A percentile compares a stretch with the other conserved stretches of the same genome.
Evolutionary conservation across 2,113 vertebrate species (phyloP).

Genomic region (Eulacestoma nigropectus): DNA sequence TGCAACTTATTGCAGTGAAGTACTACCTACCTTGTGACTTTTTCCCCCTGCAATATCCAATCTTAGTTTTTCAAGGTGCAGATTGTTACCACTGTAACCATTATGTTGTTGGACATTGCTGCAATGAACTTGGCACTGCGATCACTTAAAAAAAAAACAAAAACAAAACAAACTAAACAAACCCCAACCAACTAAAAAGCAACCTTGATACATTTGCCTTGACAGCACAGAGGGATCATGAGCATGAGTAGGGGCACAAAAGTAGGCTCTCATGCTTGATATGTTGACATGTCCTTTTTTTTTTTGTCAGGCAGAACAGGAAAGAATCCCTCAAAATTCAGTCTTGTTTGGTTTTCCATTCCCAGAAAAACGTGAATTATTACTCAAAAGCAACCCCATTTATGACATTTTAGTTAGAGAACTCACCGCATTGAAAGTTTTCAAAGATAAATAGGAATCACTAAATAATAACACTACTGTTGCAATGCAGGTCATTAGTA

Average conservation of each 20-base stretch:
- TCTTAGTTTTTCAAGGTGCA: neutral
- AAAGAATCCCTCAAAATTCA: neutral
- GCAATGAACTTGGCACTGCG: neutral
- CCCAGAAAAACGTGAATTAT: neutral
- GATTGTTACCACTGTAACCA: neutral
- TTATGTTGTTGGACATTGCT: neutral
- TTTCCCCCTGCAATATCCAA: fast-evolving
- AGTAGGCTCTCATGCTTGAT: neutral
- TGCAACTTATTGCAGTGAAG: neutral
- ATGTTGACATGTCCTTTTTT: neutral
- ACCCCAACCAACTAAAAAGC: neutral
- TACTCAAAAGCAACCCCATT: neutral
- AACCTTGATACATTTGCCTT: neutral
- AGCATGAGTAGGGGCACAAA: neutral
- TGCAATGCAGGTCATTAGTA: neutral
- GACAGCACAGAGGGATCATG: neutral
- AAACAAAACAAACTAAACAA: neutral
- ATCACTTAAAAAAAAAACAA: neutral
- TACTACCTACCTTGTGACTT: neutral
- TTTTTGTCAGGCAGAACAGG: neutral
- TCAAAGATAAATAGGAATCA: neutral
- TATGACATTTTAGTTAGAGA: neutral
- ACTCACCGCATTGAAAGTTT: neutral
- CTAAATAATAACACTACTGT: neutral
- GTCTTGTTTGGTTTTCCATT: neutral